Evolutionary conservation across 2,888 invertebrate species (phyloP).

Genomic region (Sinelater perroti): DNA sequence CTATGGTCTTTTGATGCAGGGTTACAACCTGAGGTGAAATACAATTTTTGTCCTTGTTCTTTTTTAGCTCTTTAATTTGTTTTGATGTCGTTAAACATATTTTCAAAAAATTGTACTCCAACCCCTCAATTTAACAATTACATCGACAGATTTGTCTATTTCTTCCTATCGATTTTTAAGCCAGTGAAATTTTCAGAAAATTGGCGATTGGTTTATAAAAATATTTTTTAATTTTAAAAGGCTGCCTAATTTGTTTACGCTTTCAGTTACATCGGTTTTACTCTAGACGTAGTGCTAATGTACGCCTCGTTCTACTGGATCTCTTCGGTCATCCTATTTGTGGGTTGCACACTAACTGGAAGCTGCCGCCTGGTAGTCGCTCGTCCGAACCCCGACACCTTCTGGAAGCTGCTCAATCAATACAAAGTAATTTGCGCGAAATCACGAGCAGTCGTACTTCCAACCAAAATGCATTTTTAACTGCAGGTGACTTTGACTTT

Average conservation of each 20-base stretch:
- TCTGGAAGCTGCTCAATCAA: constrained; percentile 50
- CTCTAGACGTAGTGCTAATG: constrained; percentile 35
- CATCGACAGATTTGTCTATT: no score
- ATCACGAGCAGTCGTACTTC: background rate
- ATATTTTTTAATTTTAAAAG: no score
- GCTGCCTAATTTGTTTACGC: no score
- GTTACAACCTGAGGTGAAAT: constrained; percentile 7
- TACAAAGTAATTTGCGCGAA: constrained; percentile 43
- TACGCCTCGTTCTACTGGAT: constrained; percentile 55
- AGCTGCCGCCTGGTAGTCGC: constrained; percentile 46
- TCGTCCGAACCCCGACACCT: constrained; percentile 42
- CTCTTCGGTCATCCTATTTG: constrained; percentile 46
- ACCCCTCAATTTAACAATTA: no score
- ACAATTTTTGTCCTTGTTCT: no score
- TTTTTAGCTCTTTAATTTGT: background rate
- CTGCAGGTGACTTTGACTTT: constrained; percentile 38
- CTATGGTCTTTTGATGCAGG: constrained; percentile 30
- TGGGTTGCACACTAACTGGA: constrained; percentile 44
- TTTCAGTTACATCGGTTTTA: constrained; percentile 19
- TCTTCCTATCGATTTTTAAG: no score
- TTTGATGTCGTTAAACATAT: constrained; percentile 39
- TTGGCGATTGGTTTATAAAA: no score
- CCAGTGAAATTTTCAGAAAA: no score
- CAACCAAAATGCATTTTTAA: background rate
- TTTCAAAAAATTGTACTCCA: no score